Base-by-base conservation (phyloP, 2,113 vertebrate species). In the Parus major region DNA sequence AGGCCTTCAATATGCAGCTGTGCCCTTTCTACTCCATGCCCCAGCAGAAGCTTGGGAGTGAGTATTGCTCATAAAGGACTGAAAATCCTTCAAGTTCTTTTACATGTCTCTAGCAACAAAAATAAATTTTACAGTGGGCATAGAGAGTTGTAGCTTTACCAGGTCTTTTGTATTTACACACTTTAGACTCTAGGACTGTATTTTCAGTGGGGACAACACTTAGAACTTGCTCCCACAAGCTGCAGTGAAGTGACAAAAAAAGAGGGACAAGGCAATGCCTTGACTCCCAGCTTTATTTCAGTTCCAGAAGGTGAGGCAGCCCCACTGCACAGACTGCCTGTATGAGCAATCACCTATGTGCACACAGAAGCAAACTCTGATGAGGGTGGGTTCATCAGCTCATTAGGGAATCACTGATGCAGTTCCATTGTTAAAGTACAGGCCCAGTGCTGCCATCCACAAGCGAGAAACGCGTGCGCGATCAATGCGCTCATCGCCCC, bases 401-500 rank as follows among this genome's bases (percentile, higher is more conserved):
- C 11, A 9, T 47, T 3, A 55, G 56, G 42, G 55, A 83, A n/a
- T 24, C 0, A 1, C 56, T 31, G 68, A 21, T 12, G 33, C 21
- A 59, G 55, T 12, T 39, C 70, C 29, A 4, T 9, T n/a, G 61
- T 23, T 50, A n/a, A 28, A 44, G 28, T 0, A 27, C 42, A 31
- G 75, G 36, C 59, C 28, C 46, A 22, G 49, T 1, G 25, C 24
- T 57, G 68, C 66, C 31, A 31, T 35, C 42, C 46, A 8, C n/a
- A 56, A 81, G 35, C 4, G 0, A 44, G 36, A 61, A 46, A 18
- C 3, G 7, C 0, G 0, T 2, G 35, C 28, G 15, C 1, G 0
- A 81, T 61, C 87, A n/a, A 12, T 1, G 49, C 1, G 10, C 47
- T 65, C 33, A 5, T 66, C 14, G 22, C 70, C 39, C 59, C 6